phyloP scores from a whole-genome alignment of 2,797 vertebrate genomes.

The Eutrigla gurnardus region DNA sequence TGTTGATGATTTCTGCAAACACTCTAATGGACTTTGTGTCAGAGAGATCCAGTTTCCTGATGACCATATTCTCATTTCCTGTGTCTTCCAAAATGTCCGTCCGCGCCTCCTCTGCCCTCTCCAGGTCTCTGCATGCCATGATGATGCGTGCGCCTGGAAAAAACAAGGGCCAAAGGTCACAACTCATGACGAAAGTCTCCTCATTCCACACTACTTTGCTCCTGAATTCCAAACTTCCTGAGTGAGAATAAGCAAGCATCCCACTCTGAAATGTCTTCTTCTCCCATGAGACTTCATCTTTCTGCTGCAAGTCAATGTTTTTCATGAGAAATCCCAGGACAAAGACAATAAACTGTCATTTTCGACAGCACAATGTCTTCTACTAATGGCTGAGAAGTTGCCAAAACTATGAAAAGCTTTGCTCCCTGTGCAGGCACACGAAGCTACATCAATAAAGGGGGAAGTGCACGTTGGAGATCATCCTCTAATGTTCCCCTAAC shows the following conservation, averaged over 20 bases:
- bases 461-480: constrained; percentile 32
- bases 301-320: neutral
- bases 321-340: neutral
- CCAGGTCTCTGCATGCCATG: constrained; percentile 91
- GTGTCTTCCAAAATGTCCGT: constrained; percentile 87
- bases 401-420: constrained; percentile 10
- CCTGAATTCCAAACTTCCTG: neutral
- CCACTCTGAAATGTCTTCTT: too few relatives aligned
- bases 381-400: neutral
- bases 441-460: constrained; percentile 16
- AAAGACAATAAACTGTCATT: neutral
- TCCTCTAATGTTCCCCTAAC: constrained; percentile 44
- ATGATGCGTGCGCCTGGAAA: constrained; percentile 90
- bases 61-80: constrained; percentile 88
- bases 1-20: constrained; percentile 90
- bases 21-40: constrained; percentile 89
- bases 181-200: neutral
- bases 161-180: constrained; percentile 9
- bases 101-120: constrained; percentile 88
- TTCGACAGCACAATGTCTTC: neutral
- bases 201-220: neutral
- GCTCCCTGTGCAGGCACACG: constrained; percentile 29
- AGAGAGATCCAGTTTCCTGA: constrained; percentile 90
- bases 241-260: too few relatives aligned
- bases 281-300: neutral